Base-by-base conservation (phyloP, 2,797 vertebrate genomes). In the Crenuchus spilurus region DNA sequence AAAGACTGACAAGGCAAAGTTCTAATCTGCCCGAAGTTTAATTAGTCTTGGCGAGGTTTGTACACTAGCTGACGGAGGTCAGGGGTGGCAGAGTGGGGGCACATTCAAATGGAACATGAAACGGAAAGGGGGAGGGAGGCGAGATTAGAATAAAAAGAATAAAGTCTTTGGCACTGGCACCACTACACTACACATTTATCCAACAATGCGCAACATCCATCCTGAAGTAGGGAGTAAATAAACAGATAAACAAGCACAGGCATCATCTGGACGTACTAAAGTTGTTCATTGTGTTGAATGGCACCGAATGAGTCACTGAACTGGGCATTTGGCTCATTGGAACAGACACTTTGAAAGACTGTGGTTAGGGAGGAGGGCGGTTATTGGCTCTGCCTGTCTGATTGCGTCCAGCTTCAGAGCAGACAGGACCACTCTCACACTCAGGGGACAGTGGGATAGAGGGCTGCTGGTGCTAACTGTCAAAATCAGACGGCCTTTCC, bases 1-100 rank as follows among this genome's bases (percentile, higher is more conserved):
- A 90, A 89, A 91, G 87, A 92, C 86, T 89, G 90, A 90, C 89
- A 91, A 87, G 88, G 87, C 85, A 89, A 91, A 92, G 91, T 91
- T 91, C 84, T 90, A 91, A 93, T 93, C 91, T 91, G 88, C 85
- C 87, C 88, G 85, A 87, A 90, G 87, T 90, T 92, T 92, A 91
- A 93, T 92, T 92, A 91, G 89, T 89, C 85, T 82, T 77, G 78
- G 83, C 82, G 84, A 90, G 87, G 89, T 87, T 90, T 88, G 77
- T 80, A 72, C 72, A 31, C 79, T 83, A 82, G 74, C 84, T 69
- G 83, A 79, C 79, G 79, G 86, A 37, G 89, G 87, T 88, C 84
- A 87, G 81, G 69, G n/a, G 35, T 14, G 26, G 37, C 55, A 68
- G 20, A 52, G 6, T 13, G 35, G 5, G 3, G 39, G 57, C 41